Evolutionary conservation across 2,113 vertebrate genomes (phyloP).

Genomic region (Zeus faber): DNA sequence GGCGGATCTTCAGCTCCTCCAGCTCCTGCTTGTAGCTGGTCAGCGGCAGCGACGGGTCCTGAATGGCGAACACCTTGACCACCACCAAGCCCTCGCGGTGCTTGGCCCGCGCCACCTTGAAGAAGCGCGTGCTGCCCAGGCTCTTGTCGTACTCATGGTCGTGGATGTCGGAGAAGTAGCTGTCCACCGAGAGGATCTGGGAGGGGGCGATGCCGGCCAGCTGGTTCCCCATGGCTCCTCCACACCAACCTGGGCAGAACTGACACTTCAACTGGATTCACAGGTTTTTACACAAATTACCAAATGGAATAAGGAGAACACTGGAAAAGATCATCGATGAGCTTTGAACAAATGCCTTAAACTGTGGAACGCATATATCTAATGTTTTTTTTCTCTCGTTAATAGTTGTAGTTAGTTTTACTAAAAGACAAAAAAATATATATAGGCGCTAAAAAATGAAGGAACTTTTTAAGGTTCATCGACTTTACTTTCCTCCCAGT

Average conservation of each 20-base stretch:
- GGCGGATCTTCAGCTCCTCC: constrained; percentile 92
- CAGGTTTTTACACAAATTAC: no score
- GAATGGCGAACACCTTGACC: constrained; percentile 98
- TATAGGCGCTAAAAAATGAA: no score
- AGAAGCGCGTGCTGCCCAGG: constrained; percentile 95
- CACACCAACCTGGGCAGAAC: neutral
- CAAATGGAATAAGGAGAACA: no score
- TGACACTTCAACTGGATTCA: no score
- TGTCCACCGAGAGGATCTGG: constrained; percentile 97
- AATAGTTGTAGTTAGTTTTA: no score
- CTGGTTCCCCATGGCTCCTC: constrained; percentile 88
- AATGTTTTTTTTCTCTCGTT: no score
- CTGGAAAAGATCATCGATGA: no score
- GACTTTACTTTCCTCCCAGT: no score
- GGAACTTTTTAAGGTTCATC: no score
- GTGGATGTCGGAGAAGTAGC: constrained; percentile 96
- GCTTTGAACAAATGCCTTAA: no score
- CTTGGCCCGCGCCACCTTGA: constrained; percentile 95
- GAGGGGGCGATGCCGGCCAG: constrained; percentile 96
- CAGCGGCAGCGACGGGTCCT: constrained; percentile 91
- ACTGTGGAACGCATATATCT: no score
- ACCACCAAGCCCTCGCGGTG: constrained; percentile 94
- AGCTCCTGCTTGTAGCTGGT: constrained; percentile 95
- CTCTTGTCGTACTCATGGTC: constrained; percentile 97
- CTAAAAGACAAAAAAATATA: no score